A percentile compares a stretch with the other conserved stretches of the same genome.
These are phyloP conservation scores for Myxocyprinus asiaticus DNA, from an alignment of 2,113 vertebrate species.

Conservation along the genomic window DNA sequence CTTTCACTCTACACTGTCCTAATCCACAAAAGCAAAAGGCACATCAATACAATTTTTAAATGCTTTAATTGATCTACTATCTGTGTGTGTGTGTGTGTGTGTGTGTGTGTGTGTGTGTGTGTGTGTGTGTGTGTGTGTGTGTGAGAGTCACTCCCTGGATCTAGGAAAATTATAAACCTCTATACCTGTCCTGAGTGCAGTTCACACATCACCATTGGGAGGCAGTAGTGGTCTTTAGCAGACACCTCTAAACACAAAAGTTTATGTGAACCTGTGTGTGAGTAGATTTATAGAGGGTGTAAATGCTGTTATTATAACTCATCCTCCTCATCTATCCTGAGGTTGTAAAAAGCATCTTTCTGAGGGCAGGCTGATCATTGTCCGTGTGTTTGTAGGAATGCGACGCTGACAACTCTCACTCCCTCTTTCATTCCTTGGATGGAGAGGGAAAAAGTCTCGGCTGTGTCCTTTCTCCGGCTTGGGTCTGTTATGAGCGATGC, in stretches of 20 bases:
- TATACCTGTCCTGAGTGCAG: slow-evolving; percentile 32
- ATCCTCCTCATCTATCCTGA: slow-evolving; percentile 42
- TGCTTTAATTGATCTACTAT: too few species aligned
- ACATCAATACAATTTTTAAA: too few species aligned
- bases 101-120: background rate
- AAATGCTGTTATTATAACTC: slow-evolving; percentile 56
- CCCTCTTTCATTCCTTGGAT: slow-evolving; percentile 44
- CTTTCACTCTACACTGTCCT: too few species aligned
- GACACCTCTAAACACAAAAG: slow-evolving; percentile 22
- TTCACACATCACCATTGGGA: slow-evolving; percentile 78
- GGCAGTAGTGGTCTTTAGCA: slow-evolving; percentile 82
- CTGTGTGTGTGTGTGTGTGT: too few species aligned
- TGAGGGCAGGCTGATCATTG: slow-evolving; percentile 45
- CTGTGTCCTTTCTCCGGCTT: slow-evolving; percentile 23
- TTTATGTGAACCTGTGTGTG: slow-evolving; percentile 35
- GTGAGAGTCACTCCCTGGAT: background rate
- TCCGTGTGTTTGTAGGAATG: slow-evolving; percentile 46
- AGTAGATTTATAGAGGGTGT: slow-evolving; percentile 55
- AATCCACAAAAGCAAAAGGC: too few species aligned
- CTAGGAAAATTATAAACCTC: background rate
- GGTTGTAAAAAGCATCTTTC: slow-evolving; percentile 27
- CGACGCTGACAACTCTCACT: slow-evolving; percentile 48
- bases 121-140: background rate
- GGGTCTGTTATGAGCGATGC: slow-evolving; percentile 68
- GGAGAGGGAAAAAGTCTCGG: slow-evolving; percentile 50